Percentiles rank a stretch among this genome's conserved stretches.
Conservation (phyloP, 2,888 invertebrate genomes). For the Tenodera sinensis region DNA sequence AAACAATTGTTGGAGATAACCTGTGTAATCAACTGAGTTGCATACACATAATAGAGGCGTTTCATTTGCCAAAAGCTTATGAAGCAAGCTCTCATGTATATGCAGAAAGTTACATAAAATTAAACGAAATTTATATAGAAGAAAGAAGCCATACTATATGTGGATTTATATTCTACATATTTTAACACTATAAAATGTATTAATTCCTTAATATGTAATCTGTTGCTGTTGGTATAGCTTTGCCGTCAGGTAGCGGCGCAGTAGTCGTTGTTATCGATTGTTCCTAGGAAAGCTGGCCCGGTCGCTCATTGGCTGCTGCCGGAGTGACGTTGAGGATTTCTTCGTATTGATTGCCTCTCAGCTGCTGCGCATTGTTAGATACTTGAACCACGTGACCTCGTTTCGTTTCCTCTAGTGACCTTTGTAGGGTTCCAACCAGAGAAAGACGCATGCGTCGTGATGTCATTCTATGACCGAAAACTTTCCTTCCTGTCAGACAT, state of each 20-base stretch:
- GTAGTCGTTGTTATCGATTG: conserved; percentile 17
- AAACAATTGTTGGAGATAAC: too few relatives aligned
- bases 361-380: conserved; percentile 3
- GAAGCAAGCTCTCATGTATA: too few relatives aligned
- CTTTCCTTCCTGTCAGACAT: conserved; percentile 1
- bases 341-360: conserved; percentile 7
- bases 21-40: too few relatives aligned
- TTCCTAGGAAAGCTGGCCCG: neutral
- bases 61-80: too few relatives aligned
- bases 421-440: conserved; percentile 2
- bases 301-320: conserved; percentile 3
- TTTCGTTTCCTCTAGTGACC: conserved; percentile 17
- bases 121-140: too few relatives aligned
- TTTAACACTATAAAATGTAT: neutral
- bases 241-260: neutral
- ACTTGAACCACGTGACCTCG: conserved; percentile 14
- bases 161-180: neutral
- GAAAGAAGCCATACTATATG: too few relatives aligned
- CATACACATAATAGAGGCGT: too few relatives aligned
- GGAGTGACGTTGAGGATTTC: conserved; percentile 9
- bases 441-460: conserved; percentile 9
- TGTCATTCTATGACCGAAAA: conserved; percentile 6
- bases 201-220: neutral
- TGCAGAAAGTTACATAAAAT: too few relatives aligned
- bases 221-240: neutral